phyloP scores from a whole-genome alignment of 2,113 vertebrate genomes.

The Tamias sibiricus region DNA sequence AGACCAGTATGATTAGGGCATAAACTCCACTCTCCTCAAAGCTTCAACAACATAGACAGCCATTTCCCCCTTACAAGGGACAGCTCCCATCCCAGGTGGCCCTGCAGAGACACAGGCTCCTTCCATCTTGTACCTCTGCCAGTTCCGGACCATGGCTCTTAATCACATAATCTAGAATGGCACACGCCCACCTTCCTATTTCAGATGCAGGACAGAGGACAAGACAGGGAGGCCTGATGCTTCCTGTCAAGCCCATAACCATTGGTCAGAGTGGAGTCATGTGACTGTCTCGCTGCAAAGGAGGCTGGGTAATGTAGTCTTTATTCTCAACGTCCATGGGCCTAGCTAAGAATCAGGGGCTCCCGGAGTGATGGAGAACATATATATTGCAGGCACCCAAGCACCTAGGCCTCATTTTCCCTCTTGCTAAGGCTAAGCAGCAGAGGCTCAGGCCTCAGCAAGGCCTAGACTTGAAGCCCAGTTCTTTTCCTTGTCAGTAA shows the following conservation, averaged over 20 bases:
- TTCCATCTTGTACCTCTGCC: background rate
- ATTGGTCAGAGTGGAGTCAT: background rate
- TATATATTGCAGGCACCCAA: background rate
- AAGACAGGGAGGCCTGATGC: background rate
- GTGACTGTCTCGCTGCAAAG: background rate
- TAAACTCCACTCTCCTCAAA: background rate
- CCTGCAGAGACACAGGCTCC: background rate
- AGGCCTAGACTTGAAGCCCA: background rate
- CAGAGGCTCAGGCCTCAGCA: background rate
- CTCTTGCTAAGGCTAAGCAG: background rate
- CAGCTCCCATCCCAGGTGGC: background rate
- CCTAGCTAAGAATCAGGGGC: background rate
- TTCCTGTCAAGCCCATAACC: background rate
- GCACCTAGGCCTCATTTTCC: background rate
- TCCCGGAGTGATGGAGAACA: background rate
- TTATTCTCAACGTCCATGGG: background rate
- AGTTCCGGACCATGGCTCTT: background rate
- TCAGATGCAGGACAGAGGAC: background rate
- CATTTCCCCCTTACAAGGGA: background rate
- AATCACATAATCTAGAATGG: background rate
- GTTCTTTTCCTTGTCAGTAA: background rate
- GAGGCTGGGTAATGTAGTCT: constrained; percentile 4
- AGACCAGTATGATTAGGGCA: background rate
- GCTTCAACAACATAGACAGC: background rate
- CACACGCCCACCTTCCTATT: background rate